Evolutionary conservation across 1,140 invertebrate genomes (phyloP).

Genomic region (Lerema accius): DNA sequence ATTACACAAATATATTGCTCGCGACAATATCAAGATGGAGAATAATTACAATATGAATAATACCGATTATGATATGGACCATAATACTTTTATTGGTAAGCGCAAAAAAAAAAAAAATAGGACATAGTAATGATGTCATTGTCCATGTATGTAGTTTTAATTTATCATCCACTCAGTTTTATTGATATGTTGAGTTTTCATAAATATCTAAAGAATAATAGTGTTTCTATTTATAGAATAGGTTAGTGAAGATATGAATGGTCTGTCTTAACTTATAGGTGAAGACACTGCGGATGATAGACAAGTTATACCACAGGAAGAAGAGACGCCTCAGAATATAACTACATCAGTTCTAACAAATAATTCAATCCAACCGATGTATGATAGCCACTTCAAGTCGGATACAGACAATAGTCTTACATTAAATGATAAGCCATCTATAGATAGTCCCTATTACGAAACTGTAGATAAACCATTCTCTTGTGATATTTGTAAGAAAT

Average conservation of each 20-base stretch:
- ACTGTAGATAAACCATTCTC: background rate
- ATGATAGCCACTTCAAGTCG: background rate
- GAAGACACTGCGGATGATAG: background rate
- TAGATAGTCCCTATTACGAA: background rate
- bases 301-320: background rate
- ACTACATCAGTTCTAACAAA: background rate
- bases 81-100: background rate
- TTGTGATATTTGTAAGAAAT: conserved; percentile 2
- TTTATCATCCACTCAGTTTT: too few species aligned
- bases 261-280: too few species aligned
- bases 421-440: background rate
- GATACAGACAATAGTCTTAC: background rate
- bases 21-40: background rate
- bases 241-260: too few species aligned
- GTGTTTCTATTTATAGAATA: too few species aligned
- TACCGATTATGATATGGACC: background rate
- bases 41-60: background rate
- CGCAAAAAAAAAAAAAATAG: too few species aligned
- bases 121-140: too few species aligned
- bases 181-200: too few species aligned
- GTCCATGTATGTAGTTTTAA: too few species aligned
- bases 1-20: background rate
- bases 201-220: too few species aligned
- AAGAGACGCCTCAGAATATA: background rate
- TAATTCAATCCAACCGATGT: background rate